Conservation (phyloP, 2,797 vertebrate genomes). For the Tokudaia muenninki region DNA sequence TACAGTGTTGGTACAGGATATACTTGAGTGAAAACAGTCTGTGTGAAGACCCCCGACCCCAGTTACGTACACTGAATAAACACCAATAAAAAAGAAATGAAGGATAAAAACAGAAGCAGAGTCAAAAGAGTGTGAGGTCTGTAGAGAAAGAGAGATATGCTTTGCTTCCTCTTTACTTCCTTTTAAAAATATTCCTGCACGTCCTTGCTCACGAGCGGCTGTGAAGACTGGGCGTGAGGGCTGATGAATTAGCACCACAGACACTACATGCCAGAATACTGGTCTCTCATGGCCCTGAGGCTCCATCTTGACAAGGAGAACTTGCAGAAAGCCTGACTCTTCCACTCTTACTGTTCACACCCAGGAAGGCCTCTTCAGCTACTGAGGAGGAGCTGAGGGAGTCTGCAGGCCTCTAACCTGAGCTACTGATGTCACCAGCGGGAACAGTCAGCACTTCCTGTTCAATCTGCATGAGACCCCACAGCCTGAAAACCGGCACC, state of each 20-base stretch:
- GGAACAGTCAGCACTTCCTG: not conserved
- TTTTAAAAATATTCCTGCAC: slow-evolving; percentile 63
- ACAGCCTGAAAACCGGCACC: not conserved
- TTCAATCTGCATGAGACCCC: not conserved
- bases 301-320: not conserved
- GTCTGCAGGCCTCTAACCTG: not conserved
- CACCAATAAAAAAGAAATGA: not conserved
- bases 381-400: not conserved
- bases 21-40: not conserved
- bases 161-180: slow-evolving; percentile 69
- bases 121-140: slow-evolving; percentile 35
- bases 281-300: not conserved
- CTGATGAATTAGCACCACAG: not conserved
- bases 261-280: no score
- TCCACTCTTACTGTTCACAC: not conserved
- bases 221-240: not conserved
- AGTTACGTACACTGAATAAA: not conserved
- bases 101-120: slow-evolving; percentile 62
- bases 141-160: slow-evolving; percentile 58
- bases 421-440: not conserved
- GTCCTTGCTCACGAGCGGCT: slow-evolving; percentile 9
- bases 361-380: not conserved
- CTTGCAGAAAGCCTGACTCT: not conserved
- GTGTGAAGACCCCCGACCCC: not conserved
- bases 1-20: no score